These are phyloP conservation scores for Grantiella picta DNA, from an alignment of 2,113 vertebrate species.

Conservation along the genomic window DNA sequence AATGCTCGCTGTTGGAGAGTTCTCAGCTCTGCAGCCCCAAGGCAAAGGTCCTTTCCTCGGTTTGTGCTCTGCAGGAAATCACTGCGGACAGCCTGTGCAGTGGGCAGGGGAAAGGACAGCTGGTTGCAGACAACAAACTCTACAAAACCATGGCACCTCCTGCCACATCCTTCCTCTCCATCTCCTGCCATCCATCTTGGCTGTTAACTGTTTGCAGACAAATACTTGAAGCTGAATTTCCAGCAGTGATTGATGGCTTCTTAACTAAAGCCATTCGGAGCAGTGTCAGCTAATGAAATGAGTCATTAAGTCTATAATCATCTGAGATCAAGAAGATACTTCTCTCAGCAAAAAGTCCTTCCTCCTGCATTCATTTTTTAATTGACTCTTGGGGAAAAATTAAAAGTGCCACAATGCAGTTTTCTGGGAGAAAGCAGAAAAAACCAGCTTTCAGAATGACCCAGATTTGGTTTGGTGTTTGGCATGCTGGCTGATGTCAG, in stretches of 20 bases:
- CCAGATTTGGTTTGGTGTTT: neutral
- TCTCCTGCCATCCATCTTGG: neutral
- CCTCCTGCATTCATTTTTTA: neutral
- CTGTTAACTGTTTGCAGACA: slow-evolving; percentile 19
- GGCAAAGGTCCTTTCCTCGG: neutral
- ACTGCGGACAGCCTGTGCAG: neutral
- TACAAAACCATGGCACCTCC: neutral
- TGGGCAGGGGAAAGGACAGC: neutral
- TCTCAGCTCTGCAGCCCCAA: neutral
- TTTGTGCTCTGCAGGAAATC: neutral
- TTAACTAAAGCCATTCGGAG: slow-evolving; percentile 10
- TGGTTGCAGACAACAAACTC: neutral
- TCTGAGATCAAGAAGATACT: slow-evolving; percentile 15
- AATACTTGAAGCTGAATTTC: slow-evolving; percentile 49
- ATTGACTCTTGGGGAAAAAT: neutral
- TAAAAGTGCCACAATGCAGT: neutral
- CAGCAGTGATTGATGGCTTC: slow-evolving; percentile 45
- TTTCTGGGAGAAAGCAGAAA: neutral
- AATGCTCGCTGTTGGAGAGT: rapidly evolving
- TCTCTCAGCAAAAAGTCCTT: neutral
- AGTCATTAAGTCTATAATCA: slow-evolving; percentile 55
- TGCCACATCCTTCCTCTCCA: neutral
- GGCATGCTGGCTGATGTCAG: neutral
- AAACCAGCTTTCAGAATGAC: neutral
- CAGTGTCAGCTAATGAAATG: slow-evolving; percentile 45